Percentiles rank a stretch among this genome's conserved stretches.
Conservation (phyloP, 1,140 invertebrate species). For the Calliopsis andreniformis region DNA sequence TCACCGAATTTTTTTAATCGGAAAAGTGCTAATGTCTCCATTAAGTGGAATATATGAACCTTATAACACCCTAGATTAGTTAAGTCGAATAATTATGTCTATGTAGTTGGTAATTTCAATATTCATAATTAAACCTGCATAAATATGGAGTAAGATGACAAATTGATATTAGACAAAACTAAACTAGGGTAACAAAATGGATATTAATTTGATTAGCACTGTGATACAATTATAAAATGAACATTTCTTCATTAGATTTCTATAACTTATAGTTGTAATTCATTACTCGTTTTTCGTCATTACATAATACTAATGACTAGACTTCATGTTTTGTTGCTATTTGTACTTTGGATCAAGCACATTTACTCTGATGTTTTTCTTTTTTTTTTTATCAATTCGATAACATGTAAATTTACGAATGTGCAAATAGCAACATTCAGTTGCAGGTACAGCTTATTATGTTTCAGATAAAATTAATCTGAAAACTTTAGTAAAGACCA, state of each 20-base stretch:
- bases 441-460: conserved; percentile 64
- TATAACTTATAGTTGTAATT: conserved; percentile 32
- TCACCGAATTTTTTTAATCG: conserved; percentile 1
- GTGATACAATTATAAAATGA: conserved; percentile 45
- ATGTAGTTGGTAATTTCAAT: conserved; percentile 2
- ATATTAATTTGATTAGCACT: conserved; percentile 26
- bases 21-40: conserved; percentile 13
- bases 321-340: conserved; percentile 68
- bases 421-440: conserved; percentile 67
- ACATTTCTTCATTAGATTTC: conserved; percentile 28
- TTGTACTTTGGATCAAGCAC: conserved; percentile 49
- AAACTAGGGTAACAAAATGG: conserved; percentile 19
- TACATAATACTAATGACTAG: conserved; percentile 66
- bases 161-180: conserved; percentile 18
- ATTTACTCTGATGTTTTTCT: conserved; percentile 15
- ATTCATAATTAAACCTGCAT: conserved; percentile 1
- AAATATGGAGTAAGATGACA: neutral
- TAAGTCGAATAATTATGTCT: conserved; percentile 20
- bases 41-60: neutral
- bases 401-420: conserved; percentile 37
- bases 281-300: conserved; percentile 31
- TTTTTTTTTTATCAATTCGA: neutral
- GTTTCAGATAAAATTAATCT: conserved; percentile 35
- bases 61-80: conserved; percentile 32
- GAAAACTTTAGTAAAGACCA: conserved; percentile 13